These are phyloP conservation scores for Tenebrosternarchus preto DNA, from an alignment of 2,113 vertebrate genomes.

Conservation along the genomic window DNA sequence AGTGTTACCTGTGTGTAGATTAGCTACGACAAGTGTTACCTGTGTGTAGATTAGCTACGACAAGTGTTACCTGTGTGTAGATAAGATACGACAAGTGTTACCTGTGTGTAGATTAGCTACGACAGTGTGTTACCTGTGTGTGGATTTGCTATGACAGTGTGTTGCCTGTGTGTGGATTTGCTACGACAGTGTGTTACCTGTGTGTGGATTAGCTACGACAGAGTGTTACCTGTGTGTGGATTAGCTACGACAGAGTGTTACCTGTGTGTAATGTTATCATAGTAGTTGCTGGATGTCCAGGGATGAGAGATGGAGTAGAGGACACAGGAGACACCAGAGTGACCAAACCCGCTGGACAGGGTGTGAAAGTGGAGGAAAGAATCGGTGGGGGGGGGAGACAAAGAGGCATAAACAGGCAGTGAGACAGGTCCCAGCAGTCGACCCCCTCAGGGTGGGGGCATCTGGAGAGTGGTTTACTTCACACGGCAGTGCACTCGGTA, in stretches of 20 bases:
- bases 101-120: not conserved
- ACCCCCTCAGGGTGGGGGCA: too few relatives aligned
- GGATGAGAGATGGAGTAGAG: conserved; percentile 91
- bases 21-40: too few relatives aligned
- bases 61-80: too few relatives aligned
- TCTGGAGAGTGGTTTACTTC: not conserved
- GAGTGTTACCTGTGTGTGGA: not conserved
- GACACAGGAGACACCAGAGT: conserved; percentile 90
- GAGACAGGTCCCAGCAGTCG: not conserved
- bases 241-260: not conserved
- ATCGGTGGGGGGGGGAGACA: not conserved
- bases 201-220: too few relatives aligned
- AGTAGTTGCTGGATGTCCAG: conserved; percentile 82
- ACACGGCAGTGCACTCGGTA: conserved; percentile 56
- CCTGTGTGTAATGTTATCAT: conserved; percentile 79
- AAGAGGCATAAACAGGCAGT: not conserved
- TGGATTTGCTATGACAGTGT: too few relatives aligned
- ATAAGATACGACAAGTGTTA: too few relatives aligned
- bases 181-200: conserved; percentile 26
- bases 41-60: too few relatives aligned
- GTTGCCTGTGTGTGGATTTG: not conserved
- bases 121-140: too few relatives aligned
- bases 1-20: conserved; percentile 44
- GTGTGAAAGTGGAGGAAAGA: not conserved
- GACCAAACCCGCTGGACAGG: conserved; percentile 86